Evolutionary conservation across 2,888 invertebrate species (phyloP), one percentile per base, ranked within the genome.

Genomic region (Machimus rusticus): DNA sequence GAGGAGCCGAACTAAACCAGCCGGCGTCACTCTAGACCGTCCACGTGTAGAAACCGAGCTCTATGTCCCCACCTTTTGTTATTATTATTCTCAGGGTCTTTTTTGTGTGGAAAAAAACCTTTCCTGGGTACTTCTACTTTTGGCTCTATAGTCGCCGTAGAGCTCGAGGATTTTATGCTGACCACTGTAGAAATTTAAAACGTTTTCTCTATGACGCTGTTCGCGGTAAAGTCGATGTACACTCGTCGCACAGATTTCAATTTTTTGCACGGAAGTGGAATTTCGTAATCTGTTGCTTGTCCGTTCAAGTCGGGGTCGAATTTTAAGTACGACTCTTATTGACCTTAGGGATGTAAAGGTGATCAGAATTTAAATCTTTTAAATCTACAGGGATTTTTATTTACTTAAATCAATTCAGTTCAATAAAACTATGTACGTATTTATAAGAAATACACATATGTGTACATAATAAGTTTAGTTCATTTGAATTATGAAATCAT

Each of bases 111-210:
- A 46, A 31, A 79, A 78, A 79, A 39, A 8, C 39, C 51, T 79
- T 79, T 46, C 39, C 2, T 6, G 66, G 66, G 23, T 9, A 28
- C 51, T 19, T n/a, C 76, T 76, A 34, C 37, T 43, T 46, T 1
- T 79, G 12, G 4, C 51, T 79, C 23, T 79, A 77, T 12, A 28
- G 12, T 51, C 74, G 55, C 74, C 79, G 74, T 86, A 28, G 23
- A 86, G 82, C 43, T 74, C 43, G 84, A 84, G 86, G 78, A 77
- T 46, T 46, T 46, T 84, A 81, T 87, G 86, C 82, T 77, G 84
- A 86, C 74, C 46, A 23, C 8, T 74, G 82, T 76, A 77, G 86
- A 88, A 86, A 88, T 77, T 57, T 28, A 46, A 88, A 74, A 88
- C 88, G 66, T 78, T 86, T 76, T 88, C 43, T 76, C 6, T 74